Evolutionary conservation across 2,113 vertebrate genomes (phyloP), one percentile per base, ranked within the genome.

Genomic region (Leucopsar rothschildi): DNA sequence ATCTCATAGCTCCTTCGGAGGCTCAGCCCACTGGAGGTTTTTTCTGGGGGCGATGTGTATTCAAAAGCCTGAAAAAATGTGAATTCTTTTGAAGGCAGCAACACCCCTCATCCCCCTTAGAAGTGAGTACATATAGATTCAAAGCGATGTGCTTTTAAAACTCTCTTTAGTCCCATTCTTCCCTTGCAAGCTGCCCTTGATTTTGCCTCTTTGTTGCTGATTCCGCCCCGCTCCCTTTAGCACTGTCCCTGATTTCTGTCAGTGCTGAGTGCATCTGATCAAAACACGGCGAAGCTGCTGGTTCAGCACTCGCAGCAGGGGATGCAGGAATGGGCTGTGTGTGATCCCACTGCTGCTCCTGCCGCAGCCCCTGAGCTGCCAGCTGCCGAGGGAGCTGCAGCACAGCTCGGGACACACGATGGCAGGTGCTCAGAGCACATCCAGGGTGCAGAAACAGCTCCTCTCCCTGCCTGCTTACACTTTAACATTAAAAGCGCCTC

Each of bases 251-350:
- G 95, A 93, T 96, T 92, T 82, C 12, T 90, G 93, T 96, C 94
- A 77, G 94, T 4, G 64, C 63, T 5, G 78, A 92, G 89, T 3
- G 86, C 88, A 86, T 88, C 92, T 93, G 90, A 97, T 96, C 94
- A 95, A 88, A 96, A 78, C 70, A 9, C 3, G 91, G 84, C 68
- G 19, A 45, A 96, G 91, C 44, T 96, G 96, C 95, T 97, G 96
- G 44, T 73, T 96, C 96, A 97, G 96, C 95, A 92, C 92, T 92
- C 79, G 6, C 92, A 95, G 95, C 93, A 93, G 96, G 89, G 91
- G 79, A 29, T 25, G 92, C 31, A 86, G 95, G 17, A 61, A n/a
- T 9, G 91, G 94, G 93, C 93, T 93, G 20, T 42, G 59, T 65
- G 85, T 93, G 14, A 93, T 94, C 79, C 87, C 60, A 9, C 89